Evolutionary conservation across 2,797 vertebrate species (phyloP).

Genomic region (Morelia viridis): DNA sequence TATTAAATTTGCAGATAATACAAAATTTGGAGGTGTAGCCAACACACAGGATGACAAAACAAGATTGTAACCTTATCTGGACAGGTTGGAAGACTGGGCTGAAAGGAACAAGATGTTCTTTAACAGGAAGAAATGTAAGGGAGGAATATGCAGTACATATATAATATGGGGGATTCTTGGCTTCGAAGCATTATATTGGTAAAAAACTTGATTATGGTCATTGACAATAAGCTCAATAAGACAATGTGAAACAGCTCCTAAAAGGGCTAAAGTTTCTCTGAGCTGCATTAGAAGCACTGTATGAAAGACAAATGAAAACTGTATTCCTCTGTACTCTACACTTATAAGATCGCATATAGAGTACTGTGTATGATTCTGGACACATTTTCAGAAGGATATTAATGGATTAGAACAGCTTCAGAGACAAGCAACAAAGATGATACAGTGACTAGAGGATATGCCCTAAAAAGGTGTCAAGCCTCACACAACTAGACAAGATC

Average conservation of each 20-base stretch:
- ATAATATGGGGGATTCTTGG: neutral
- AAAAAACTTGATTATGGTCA: neutral
- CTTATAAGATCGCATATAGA: neutral
- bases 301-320: neutral
- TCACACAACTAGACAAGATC: neutral
- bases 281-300: neutral
- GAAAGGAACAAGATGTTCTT: neutral
- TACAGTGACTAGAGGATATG: neutral
- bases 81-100: neutral
- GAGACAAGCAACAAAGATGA: neutral
- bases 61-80: neutral
- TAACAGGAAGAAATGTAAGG: neutral
- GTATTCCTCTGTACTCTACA: neutral
- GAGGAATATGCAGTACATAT: neutral
- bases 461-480: neutral
- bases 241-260: neutral
- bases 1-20: neutral
- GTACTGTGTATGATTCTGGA: neutral
- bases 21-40: neutral
- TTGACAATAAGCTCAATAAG: neutral
- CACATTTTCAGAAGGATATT: neutral
- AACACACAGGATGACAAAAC: neutral
- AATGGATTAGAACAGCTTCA: neutral
- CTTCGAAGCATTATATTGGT: neutral
- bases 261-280: neutral